Conservation (phyloP, 1,140 invertebrate genomes). For the Geopemphigus sp. region DNA sequence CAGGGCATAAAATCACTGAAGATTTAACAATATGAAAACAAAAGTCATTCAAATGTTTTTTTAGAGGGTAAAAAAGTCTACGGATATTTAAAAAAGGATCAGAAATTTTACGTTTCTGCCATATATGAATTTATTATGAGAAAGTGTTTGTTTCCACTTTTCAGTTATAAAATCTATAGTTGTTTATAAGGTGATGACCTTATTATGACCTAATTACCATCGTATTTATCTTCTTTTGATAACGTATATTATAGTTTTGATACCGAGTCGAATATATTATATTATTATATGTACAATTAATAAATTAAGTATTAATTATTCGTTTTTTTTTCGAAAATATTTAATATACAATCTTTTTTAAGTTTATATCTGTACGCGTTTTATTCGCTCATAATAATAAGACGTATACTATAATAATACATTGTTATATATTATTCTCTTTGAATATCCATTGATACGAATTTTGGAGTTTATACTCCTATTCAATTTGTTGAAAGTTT, state of each 20-base stretch:
- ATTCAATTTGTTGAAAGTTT: too few species aligned
- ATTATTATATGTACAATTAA: background rate
- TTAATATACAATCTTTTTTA: too few species aligned
- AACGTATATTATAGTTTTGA: background rate
- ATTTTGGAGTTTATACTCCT: too few species aligned
- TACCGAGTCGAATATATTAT: background rate
- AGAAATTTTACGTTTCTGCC: background rate
- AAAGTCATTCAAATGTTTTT: constrained; percentile 15
- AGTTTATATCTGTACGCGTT: too few species aligned
- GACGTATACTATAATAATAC: too few species aligned
- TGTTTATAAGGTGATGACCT: constrained; percentile 23
- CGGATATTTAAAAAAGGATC: background rate
- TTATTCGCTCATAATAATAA: too few species aligned
- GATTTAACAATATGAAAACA: constrained; percentile 25
- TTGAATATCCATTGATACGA: too few species aligned
- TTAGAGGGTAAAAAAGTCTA: background rate
- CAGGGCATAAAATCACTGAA: constrained; percentile 18
- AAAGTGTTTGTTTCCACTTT: constrained; percentile 18
- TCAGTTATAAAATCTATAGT: constrained; percentile 8
- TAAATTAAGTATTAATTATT: too few species aligned
- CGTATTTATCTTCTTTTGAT: background rate
- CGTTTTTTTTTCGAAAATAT: too few species aligned
- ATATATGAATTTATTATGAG: constrained; percentile 23
- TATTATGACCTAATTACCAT: too few species aligned
- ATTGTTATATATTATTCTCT: too few species aligned